These are phyloP conservation scores for Nannobrachium achirus DNA, from an alignment of 2,113 vertebrate species.

Conservation along the genomic window DNA sequence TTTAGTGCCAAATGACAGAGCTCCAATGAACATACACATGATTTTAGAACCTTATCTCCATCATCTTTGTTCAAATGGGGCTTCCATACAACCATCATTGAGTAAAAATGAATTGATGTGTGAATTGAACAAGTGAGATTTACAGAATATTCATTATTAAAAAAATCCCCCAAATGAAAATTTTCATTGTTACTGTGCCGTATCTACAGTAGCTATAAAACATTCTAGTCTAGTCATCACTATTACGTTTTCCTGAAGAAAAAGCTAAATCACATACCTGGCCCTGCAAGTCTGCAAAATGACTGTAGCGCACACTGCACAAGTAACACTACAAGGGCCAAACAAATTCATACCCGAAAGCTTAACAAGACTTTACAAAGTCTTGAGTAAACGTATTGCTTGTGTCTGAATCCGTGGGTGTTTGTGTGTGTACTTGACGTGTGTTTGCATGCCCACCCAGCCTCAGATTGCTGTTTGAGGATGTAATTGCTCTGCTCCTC, in stretches of 20 bases:
- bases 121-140: no score
- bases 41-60: no score
- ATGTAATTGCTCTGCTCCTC: slow-evolving; percentile 82
- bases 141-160: no score
- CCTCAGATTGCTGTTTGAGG: slow-evolving; percentile 81
- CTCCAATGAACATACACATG: no score
- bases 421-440: slow-evolving; percentile 74
- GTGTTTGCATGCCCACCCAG: slow-evolving; percentile 73
- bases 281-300: slow-evolving; percentile 49
- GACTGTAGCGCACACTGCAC: slow-evolving; percentile 36
- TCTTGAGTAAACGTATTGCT: slow-evolving; percentile 72
- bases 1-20: slow-evolving; percentile 13
- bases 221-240: neutral
- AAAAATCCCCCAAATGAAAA: no score
- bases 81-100: no score
- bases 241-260: slow-evolving; percentile 25
- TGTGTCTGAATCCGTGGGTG: slow-evolving; percentile 66
- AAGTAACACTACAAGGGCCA: slow-evolving; percentile 56
- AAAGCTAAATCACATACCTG: slow-evolving; percentile 39
- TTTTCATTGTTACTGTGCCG: no score
- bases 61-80: no score
- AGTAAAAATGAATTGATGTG: no score
- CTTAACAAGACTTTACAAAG: slow-evolving; percentile 66
- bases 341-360: slow-evolving; percentile 61
- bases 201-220: neutral